Evolutionary conservation across 1,140 invertebrate species (phyloP), one percentile per base, ranked within the genome.

Genomic region (Aphaenogaster ashmeadi): DNA sequence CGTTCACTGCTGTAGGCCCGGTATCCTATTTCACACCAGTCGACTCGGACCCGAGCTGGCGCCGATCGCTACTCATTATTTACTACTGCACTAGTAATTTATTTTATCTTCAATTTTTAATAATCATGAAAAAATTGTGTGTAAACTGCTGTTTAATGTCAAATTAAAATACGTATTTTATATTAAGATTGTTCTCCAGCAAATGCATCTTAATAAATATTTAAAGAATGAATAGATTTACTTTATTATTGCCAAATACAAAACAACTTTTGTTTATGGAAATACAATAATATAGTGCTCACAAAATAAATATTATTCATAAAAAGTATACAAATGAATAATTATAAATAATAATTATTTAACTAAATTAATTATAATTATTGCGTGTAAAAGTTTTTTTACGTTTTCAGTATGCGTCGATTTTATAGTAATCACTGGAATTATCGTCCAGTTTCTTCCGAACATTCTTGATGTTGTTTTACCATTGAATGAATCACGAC

Each of bases 401-500:
- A 54, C 11, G 2, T 56, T n/a, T 81, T 50, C 5, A 67, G 74
- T 71, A 8, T 60, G 27, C 15, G 3, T 7, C n/a, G 4, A 21
- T 27, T 27, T 41, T 15, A 0, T 27, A 11, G 3, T 33, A 36
- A 33, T 72, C 9, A 6, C 0, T 44, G 0, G 21, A 21, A 0
- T n/a, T 3, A 6, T 41, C 15, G 2, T 27, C 1, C 54, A 71
- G 11, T 54, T 87, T 33, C 13, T 69, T 18, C 52, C 66, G 2
- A 13, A 44, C 33, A 15, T 87, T 36, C 36, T 87, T 15, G 56
- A 87, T 3, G 0, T 74, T 13, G 15, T 87, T 69, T 41, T 66
- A 7, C 77, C 86, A 2, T 15, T 80, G n/a, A 69, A 87, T 58
- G 54, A 81, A 8, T 47, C 77, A 11, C 77, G 77, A 8, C 44